Evolutionary conservation across 2,113 vertebrate genomes (phyloP).

Genomic region (Eptatretus burgeri): DNA sequence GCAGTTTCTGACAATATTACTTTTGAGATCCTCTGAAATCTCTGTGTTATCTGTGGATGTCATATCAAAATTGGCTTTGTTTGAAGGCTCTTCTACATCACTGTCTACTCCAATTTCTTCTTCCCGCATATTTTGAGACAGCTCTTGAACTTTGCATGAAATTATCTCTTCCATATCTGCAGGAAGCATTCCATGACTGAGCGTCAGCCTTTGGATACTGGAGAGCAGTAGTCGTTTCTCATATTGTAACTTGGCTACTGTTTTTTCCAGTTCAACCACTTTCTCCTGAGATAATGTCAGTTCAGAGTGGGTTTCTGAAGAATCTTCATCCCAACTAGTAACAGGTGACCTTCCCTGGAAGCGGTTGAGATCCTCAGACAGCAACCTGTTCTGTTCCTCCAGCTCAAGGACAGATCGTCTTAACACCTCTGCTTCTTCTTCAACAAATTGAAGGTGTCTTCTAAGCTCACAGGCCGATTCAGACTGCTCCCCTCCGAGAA

Average conservation of each 20-base stretch:
- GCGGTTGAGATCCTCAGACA: slow-evolving; percentile 59
- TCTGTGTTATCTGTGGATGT: too few relatives aligned
- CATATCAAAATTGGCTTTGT: slow-evolving; percentile 13
- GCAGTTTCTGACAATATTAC: slow-evolving; percentile 11
- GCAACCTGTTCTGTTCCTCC: slow-evolving; percentile 70
- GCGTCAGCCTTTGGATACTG: slow-evolving; percentile 51
- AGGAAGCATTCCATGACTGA: slow-evolving; percentile 42
- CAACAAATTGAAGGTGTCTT: slow-evolving; percentile 72
- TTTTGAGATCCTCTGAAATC: too few relatives aligned
- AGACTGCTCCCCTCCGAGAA: slow-evolving; percentile 41
- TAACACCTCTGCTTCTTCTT: slow-evolving; percentile 74
- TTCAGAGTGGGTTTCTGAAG: slow-evolving; percentile 43
- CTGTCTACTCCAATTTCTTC: slow-evolving; percentile 74
- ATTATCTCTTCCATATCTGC: slow-evolving; percentile 51
- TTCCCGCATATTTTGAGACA: slow-evolving; percentile 64
- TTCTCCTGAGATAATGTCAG: slow-evolving; percentile 7
- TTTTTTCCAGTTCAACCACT: slow-evolving; percentile 31
- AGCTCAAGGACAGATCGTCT: slow-evolving; percentile 72
- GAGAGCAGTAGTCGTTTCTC: slow-evolving; percentile 76
- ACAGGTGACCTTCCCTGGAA: slow-evolving; percentile 51
- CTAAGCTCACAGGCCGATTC: slow-evolving; percentile 56
- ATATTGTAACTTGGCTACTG: slow-evolving; percentile 77
- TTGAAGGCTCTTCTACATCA: slow-evolving; percentile 57
- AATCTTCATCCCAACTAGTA: slow-evolving; percentile 20
- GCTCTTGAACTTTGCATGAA: slow-evolving; percentile 33